Evolutionary conservation across 2,888 invertebrate species (phyloP).

Genomic region (Desoria tigrina): DNA sequence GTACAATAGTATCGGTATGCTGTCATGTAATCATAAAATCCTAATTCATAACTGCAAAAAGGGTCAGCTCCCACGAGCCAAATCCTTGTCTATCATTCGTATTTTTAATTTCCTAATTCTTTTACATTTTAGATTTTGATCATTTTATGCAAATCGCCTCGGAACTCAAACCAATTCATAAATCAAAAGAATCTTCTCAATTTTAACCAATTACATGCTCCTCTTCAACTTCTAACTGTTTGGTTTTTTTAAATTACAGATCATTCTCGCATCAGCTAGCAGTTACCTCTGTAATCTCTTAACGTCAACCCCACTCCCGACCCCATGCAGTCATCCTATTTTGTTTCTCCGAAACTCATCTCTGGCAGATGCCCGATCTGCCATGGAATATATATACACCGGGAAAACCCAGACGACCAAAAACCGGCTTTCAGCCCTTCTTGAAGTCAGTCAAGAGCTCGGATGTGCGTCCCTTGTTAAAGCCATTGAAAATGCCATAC

Average conservation of each 20-base stretch:
- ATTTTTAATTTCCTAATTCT: too few relatives aligned
- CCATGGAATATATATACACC: constrained; percentile 42
- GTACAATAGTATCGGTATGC: too few relatives aligned
- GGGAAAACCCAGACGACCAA: constrained; percentile 30
- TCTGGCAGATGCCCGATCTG: constrained; percentile 29
- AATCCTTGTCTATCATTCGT: too few relatives aligned
- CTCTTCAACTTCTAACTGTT: too few relatives aligned
- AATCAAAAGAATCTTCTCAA: too few relatives aligned
- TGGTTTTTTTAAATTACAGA: constrained; percentile 25
- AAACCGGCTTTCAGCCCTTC: constrained; percentile 27
- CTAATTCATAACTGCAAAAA: too few relatives aligned
- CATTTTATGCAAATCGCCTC: too few relatives aligned
- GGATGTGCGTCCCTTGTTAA: constrained; percentile 32
- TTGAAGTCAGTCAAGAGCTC: constrained; percentile 36
- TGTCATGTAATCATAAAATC: too few relatives aligned
- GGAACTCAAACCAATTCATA: too few relatives aligned
- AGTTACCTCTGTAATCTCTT: constrained; percentile 36
- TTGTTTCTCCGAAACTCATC: constrained; percentile 31
- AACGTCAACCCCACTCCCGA: constrained; percentile 31
- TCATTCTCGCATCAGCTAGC: constrained; percentile 39
- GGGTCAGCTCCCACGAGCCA: too few relatives aligned
- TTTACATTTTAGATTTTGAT: too few relatives aligned
- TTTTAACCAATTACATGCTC: too few relatives aligned
- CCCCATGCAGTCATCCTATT: constrained; percentile 45
- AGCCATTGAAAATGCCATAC: constrained; percentile 31